Base-by-base conservation (phyloP, 2,797 vertebrate genomes). In the Lerista edwardsae region DNA sequence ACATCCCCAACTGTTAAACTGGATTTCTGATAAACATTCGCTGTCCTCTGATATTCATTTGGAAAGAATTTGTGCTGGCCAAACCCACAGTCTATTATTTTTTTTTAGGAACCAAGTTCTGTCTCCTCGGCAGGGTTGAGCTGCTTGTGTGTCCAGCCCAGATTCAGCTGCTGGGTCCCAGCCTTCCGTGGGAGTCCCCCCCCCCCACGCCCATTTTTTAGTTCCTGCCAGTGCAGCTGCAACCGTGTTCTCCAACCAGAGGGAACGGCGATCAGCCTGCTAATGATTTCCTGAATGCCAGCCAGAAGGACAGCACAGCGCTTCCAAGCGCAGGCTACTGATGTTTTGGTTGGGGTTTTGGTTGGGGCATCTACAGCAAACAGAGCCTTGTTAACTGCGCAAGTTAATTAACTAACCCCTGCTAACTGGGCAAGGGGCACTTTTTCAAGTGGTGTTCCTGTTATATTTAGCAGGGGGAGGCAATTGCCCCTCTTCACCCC, bases 201-300 rank as follows among this genome's bases (percentile, higher is more conserved):
- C 21, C 7, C 82, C 6, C 69, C 51, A 4, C 72, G 64, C 69
- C 29, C 77, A 23, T 23, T 34, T 62, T 59, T 80, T 61, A 44
- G 71, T 62, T 83, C 79, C 73, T 44, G 86, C 89, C 1, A 0
- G 10, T 69, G 65, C 88, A 88, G 89, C 88, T 91, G 91, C 79
- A 78, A 61, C 44, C n/a, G 31, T 34, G 27, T 69, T 80, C 74
- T 79, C 86, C 79, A 31, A 11, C 76, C 87, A 78, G 62, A 69
- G 90, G 87, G 84, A 29, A 80, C 89, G 92, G 92, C 89, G 44
- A 39, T 1, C 0, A 69, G 91, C 93, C 79, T 85, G 79, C 55
- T 83, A 76, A 75, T 59, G 44, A 34, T 84, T 47, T 71, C 65
- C 85, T 88, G 74, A 71, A 82, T 80, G 64, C 29, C 82, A 86